Evolutionary conservation across 2,888 invertebrate genomes (phyloP).

Genomic region (Icerya purchasi): DNA sequence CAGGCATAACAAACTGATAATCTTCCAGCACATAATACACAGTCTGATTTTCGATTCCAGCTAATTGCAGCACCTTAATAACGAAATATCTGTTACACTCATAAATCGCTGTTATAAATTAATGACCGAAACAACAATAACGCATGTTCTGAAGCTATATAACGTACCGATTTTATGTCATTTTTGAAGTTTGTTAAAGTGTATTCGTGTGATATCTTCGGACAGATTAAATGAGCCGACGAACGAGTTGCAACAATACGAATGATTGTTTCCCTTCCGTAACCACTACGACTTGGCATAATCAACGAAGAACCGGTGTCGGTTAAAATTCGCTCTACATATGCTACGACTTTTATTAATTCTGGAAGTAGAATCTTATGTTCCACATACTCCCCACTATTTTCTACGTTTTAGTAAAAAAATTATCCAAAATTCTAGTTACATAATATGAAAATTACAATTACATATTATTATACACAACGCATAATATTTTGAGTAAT

Average conservation of each 20-base stretch:
- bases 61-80: conserved; percentile 46
- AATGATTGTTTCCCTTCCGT: conserved; percentile 58
- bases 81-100: no score
- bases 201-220: conserved; percentile 34
- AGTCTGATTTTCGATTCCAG: conserved; percentile 59
- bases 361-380: conserved; percentile 39
- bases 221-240: conserved; percentile 35
- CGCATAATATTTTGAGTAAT: not conserved
- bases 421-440: no score
- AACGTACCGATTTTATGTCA: conserved; percentile 51
- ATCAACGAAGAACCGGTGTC: conserved; percentile 40
- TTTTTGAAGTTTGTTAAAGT: conserved; percentile 43
- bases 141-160: no score
- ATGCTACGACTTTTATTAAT: conserved; percentile 38
- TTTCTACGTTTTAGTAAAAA: conserved; percentile 7
- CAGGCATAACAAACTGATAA: conserved; percentile 43
- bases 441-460: not conserved
- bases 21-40: conserved; percentile 64
- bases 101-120: no score
- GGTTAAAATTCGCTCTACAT: conserved; percentile 39
- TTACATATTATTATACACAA: not conserved
- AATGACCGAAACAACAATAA: no score
- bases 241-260: conserved; percentile 49
- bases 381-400: conserved; percentile 14
- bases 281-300: conserved; percentile 54